Conservation (phyloP, 2,888 invertebrate genomes). For the Metalampra italica region DNA sequence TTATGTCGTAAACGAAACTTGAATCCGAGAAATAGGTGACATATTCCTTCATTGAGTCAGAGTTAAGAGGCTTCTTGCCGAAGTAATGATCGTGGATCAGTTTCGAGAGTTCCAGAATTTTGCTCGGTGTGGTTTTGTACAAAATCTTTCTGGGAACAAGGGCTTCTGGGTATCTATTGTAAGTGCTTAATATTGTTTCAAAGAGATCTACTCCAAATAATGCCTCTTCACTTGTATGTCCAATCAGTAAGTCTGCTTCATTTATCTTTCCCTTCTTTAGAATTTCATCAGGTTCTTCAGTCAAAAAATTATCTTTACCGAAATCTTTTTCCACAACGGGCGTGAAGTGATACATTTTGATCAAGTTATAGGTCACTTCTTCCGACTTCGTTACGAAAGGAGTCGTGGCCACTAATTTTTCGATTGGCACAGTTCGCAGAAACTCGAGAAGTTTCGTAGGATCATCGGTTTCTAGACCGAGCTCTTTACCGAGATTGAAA, state of each 20-base stretch:
- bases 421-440: slow-evolving; percentile 18
- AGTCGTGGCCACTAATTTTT: slow-evolving; percentile 18
- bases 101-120: slow-evolving; percentile 21
- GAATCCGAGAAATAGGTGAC: slow-evolving; percentile 19
- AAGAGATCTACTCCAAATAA: slow-evolving; percentile 6
- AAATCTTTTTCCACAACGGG: slow-evolving; percentile 33
- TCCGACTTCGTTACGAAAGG: slow-evolving; percentile 32
- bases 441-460: slow-evolving; percentile 5
- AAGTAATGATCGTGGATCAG: slow-evolving; percentile 27
- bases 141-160: slow-evolving; percentile 29
- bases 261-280: slow-evolving; percentile 49
- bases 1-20: slow-evolving; percentile 23
- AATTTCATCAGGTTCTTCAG: slow-evolving; percentile 18
- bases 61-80: slow-evolving; percentile 18
- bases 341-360: slow-evolving; percentile 36
- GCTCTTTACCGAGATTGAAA: slow-evolving; percentile 22
- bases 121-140: slow-evolving; percentile 17
- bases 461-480: slow-evolving; percentile 25
- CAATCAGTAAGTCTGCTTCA: slow-evolving; percentile 81
- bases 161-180: slow-evolving; percentile 23
- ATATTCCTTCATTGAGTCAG: slow-evolving; percentile 22
- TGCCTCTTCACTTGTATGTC: slow-evolving; percentile 83
- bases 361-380: slow-evolving; percentile 21
- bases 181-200: slow-evolving; percentile 13
- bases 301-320: slow-evolving; percentile 25